Percentiles rank a stretch among this genome's conserved stretches.
These are phyloP conservation scores for Liodrosophila aerea DNA, from an alignment of 2,888 invertebrate genomes.

Conservation along the genomic window DNA sequence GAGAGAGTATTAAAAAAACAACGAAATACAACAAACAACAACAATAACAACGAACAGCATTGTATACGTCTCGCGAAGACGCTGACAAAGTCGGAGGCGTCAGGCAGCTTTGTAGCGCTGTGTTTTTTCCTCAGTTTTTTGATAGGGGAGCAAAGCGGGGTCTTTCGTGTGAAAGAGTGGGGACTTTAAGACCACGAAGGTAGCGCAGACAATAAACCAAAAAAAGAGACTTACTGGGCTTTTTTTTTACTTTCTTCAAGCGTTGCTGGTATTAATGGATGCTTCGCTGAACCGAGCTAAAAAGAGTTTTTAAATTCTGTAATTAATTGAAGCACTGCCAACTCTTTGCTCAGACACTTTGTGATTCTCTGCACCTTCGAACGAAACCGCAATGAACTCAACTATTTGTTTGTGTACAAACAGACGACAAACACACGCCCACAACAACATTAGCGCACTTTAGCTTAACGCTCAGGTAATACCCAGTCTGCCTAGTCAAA, in stretches of 20 bases:
- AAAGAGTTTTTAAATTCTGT: constrained; percentile 31
- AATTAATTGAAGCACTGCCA: constrained; percentile 33
- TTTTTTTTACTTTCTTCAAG: constrained; percentile 52
- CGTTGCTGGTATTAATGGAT: constrained; percentile 35
- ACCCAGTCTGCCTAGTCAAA: constrained; percentile 48
- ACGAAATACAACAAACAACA: constrained; percentile 17
- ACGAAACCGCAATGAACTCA: constrained; percentile 29
- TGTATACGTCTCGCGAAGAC: constrained; percentile 22
- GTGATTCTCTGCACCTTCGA: constrained; percentile 30
- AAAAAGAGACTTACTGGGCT: constrained; percentile 25
- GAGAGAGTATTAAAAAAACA: constrained; percentile 3
- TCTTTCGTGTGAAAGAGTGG: constrained; percentile 37
- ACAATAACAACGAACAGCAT: constrained; percentile 29
- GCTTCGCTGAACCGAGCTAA: constrained; percentile 23
- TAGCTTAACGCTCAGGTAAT: constrained; percentile 47
- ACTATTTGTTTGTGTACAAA: constrained; percentile 16
- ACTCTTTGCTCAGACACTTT: no score
- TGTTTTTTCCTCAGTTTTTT: constrained; percentile 7
- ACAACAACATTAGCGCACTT: constrained; percentile 37
- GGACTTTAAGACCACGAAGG: constrained; percentile 44
- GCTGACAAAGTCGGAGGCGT: constrained; percentile 30
- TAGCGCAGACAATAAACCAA: constrained; percentile 17
- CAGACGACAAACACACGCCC: constrained; percentile 33
- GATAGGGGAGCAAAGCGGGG: constrained; percentile 7
- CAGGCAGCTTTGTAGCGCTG: constrained; percentile 45